These are phyloP conservation scores for Stylophora pistillata DNA, from an alignment of 64 coral and sea anemone genomes.

Conservation along the genomic window DNA sequence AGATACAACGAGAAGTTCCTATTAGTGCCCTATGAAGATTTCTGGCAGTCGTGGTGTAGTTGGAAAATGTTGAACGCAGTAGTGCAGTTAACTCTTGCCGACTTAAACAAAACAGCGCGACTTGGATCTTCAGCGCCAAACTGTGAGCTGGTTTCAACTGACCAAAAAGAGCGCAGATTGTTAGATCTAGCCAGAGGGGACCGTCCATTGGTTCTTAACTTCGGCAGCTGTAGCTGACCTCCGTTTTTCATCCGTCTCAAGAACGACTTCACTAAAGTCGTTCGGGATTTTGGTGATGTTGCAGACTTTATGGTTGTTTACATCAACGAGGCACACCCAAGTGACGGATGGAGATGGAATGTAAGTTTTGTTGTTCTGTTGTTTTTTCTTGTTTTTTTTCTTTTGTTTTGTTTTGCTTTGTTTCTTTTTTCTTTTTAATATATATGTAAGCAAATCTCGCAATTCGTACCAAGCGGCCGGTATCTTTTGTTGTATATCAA, in stretches of 20 bases:
- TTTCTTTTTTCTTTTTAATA: too few relatives aligned
- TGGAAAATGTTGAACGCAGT: conserved; percentile 16
- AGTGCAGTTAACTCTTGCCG: background rate
- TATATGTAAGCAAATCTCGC: too few relatives aligned
- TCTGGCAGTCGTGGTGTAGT: conserved; percentile 28
- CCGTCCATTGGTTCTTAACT: conserved; percentile 55
- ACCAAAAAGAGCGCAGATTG: conserved; percentile 10
- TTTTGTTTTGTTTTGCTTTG: too few relatives aligned
- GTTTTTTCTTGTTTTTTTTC: background rate
- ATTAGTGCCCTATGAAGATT: conserved; percentile 45
- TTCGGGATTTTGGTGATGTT: conserved; percentile 39
- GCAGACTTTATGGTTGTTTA: conserved; percentile 69
- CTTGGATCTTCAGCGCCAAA: conserved; percentile 30
- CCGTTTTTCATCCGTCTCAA: conserved; percentile 41
- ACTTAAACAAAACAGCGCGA: conserved; percentile 46
- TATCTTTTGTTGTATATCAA: too few relatives aligned
- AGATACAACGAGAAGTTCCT: conserved; percentile 2
- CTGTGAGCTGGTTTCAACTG: conserved; percentile 14
- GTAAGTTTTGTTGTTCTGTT: conserved; percentile 23
- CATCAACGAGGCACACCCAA: conserved; percentile 60
- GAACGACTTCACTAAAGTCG: conserved; percentile 46
- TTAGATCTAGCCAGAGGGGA: conserved; percentile 34
- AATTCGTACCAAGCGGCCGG: too few relatives aligned
- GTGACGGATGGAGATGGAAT: conserved; percentile 45
- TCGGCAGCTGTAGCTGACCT: conserved; percentile 66